These are phyloP conservation scores for Neolamprologus cancellatus DNA, from an alignment of 2,113 vertebrate species.

Conservation along the genomic window DNA sequence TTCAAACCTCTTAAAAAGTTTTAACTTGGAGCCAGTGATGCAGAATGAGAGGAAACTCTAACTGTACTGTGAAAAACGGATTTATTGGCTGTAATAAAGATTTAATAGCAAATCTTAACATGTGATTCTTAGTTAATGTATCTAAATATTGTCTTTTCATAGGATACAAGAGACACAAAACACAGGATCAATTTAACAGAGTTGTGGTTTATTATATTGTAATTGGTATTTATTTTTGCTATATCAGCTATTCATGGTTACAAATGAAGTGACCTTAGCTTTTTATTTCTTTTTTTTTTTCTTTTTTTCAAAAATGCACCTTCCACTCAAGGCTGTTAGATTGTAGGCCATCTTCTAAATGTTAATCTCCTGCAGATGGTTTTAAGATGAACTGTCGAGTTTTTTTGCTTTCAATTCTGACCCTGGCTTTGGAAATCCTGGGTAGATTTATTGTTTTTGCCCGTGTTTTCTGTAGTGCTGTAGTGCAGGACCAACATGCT, in stretches of 20 bases:
- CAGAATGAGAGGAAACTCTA: neutral
- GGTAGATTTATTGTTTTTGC: slow-evolving; percentile 6
- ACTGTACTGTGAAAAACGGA: neutral
- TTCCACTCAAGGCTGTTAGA: neutral
- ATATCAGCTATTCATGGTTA: neutral
- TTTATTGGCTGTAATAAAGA: neutral
- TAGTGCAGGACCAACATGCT: slow-evolving; percentile 32
- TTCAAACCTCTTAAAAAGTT: neutral
- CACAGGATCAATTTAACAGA: neutral
- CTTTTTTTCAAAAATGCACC: neutral
- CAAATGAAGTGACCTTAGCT: neutral
- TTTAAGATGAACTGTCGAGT: neutral
- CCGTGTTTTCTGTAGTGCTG: neutral
- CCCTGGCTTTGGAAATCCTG: slow-evolving; percentile 8
- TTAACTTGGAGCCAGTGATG: neutral
- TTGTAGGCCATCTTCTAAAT: neutral
- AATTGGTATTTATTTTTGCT: neutral
- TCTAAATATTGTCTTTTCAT: neutral
- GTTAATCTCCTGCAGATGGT: neutral
- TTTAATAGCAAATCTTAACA: neutral
- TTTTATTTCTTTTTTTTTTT: neutral
- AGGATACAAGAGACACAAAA: neutral
- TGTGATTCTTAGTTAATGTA: neutral
- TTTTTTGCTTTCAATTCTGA: neutral
- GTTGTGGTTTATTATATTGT: neutral